Base-by-base conservation (phyloP, 1,140 invertebrate species). In the Anthonomus grandis region DNA sequence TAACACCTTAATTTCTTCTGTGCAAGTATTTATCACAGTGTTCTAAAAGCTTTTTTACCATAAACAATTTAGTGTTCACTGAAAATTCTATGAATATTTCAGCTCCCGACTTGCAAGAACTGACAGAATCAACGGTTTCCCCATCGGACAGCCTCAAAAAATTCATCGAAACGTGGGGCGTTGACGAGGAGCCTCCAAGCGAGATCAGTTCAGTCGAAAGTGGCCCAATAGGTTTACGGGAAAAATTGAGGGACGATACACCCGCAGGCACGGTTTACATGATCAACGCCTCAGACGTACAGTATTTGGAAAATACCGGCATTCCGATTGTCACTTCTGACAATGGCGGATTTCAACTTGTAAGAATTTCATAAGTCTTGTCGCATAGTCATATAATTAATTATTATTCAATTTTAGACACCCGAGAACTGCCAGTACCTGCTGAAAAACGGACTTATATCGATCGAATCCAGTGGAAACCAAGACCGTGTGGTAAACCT, bases 141-240 rank as follows among this genome's bases (percentile, higher is more conserved):
- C 52, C 64, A 5, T 64, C 60, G 6, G 59, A 62, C 18, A 64
- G 56, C 31, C 39, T 72, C 1, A 65, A 68, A 34, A 68, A 70
- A 27, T 72, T 64, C 42, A 57, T 72, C 12, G 70, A 72, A 38
- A 69, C 62, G n/a, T 72, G 67, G 67, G 68, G 59, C 1, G 64
- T 64, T 18, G 68, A 69, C 17, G 68, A 71, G 19, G 56, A 57
- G 4, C 24, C 44, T 4, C 13, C 59, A 12, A 15, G 24, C 0
- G 18, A 21, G 8, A 25, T 27, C 18, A 38, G 19, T 13, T 60
- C 52, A 19, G 25, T 42, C 4, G 52, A 56, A 34, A 54, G 50
- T 24, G 27, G n/a, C 9, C 39, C 22, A n/a, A 18, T 24, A 5
- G 42, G 46, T 25, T 49, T 57, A 42, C 57, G 61, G 42, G 64